These are phyloP conservation scores for Chrysolina americana DNA, from an alignment of 2,888 invertebrate species.

Conservation along the genomic window DNA sequence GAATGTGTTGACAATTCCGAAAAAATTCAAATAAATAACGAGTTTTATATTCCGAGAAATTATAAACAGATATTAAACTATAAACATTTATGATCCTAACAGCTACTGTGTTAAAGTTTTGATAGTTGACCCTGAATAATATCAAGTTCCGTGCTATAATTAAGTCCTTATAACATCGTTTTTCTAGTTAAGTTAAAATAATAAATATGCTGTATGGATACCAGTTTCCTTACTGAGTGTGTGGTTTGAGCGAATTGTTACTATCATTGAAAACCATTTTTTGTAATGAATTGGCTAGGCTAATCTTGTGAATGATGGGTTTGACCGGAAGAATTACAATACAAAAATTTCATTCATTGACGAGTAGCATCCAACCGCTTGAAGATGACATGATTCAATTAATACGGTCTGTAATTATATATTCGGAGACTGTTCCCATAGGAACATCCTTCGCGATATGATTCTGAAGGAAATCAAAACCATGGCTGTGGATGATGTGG, in stretches of 20 bases:
- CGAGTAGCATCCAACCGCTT: background rate
- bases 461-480: slow-evolving; percentile 33
- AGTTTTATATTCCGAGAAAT: slow-evolving; percentile 38
- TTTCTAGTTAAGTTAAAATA: slow-evolving; percentile 23
- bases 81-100: slow-evolving; percentile 17
- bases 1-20: slow-evolving; percentile 40
- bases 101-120: slow-evolving; percentile 41
- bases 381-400: slow-evolving; percentile 2
- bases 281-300: slow-evolving; percentile 1
- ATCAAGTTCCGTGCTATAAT: slow-evolving; percentile 30
- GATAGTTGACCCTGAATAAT: slow-evolving; percentile 42
- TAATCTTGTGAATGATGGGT: slow-evolving; percentile 13
- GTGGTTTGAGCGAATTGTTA: background rate
- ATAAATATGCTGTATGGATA: slow-evolving; percentile 23
- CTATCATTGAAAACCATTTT: slow-evolving; percentile 1
- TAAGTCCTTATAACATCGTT: slow-evolving; percentile 29
- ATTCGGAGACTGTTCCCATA: slow-evolving; percentile 36
- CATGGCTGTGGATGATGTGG: slow-evolving; percentile 20
- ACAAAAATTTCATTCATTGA: slow-evolving; percentile 8
- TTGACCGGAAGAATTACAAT: slow-evolving; percentile 1
- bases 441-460: slow-evolving; percentile 40
- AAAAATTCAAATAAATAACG: slow-evolving; percentile 40
- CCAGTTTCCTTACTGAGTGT: background rate
- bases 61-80: slow-evolving; percentile 24
- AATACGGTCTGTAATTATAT: slow-evolving; percentile 29